Evolutionary conservation across 1,140 invertebrate species (phyloP).

Genomic region (Pogonus chalceus): DNA sequence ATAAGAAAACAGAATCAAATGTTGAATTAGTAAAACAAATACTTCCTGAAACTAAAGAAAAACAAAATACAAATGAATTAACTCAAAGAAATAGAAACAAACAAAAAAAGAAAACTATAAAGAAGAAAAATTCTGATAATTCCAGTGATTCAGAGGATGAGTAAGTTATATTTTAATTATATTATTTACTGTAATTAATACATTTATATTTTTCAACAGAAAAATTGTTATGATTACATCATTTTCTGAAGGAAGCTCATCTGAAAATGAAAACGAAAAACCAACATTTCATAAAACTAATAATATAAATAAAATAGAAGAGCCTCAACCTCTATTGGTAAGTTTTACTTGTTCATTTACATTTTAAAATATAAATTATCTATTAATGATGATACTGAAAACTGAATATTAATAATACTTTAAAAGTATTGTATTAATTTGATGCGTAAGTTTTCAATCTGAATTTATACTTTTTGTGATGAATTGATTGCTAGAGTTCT

Average conservation of each 20-base stretch:
- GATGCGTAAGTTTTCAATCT: constrained; percentile 36
- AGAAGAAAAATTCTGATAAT: too few species aligned
- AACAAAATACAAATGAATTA: not conserved
- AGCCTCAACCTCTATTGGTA: constrained; percentile 2
- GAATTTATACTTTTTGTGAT: constrained; percentile 27
- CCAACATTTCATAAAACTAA: not conserved
- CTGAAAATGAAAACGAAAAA: constrained; percentile 29
- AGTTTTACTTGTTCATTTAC: constrained; percentile 6
- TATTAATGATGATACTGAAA: constrained; percentile 17
- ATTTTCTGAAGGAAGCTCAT: constrained; percentile 40
- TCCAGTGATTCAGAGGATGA: constrained; percentile 40
- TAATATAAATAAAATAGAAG: not conserved
- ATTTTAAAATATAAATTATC: constrained; percentile 14
- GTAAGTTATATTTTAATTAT: constrained; percentile 29
- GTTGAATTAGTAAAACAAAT: constrained; percentile 2
- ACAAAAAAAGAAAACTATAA: too few species aligned
- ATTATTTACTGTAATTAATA: constrained; percentile 8
- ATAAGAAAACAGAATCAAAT: constrained; percentile 1
- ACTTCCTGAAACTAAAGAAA: not conserved
- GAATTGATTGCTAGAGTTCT: constrained; percentile 32
- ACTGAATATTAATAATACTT: constrained; percentile 10
- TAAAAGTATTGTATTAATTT: constrained; percentile 3
- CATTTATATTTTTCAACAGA: constrained; percentile 32
- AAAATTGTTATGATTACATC: constrained; percentile 52
- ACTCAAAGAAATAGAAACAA: too few species aligned